phyloP scores from a whole-genome alignment of 2,113 vertebrate species.

The Rhombomys opimus region DNA sequence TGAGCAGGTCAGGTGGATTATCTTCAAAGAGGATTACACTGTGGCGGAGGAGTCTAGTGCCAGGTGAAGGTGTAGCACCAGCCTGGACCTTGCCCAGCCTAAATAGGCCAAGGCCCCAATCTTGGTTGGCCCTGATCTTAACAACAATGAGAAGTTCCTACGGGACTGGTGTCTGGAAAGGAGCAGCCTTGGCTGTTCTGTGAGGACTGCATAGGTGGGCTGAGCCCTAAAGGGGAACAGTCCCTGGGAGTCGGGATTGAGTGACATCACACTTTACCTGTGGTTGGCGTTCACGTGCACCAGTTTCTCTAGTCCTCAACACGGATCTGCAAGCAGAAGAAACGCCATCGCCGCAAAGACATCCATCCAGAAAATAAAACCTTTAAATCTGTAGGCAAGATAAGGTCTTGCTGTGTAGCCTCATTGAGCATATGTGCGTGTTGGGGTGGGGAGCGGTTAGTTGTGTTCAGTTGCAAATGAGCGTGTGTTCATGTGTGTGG shows the following conservation, averaged over 20 bases:
- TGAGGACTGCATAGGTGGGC: not conserved
- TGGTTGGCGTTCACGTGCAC: fast-evolving
- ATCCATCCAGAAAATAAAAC: not conserved
- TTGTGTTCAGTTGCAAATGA: not conserved
- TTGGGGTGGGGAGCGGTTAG: not conserved
- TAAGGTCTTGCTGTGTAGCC: not conserved
- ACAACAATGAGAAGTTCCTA: not conserved
- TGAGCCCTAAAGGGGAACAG: not conserved
- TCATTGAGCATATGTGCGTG: too few species aligned
- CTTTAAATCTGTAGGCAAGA: not conserved
- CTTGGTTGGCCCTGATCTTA: not conserved
- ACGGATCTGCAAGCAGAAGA: not conserved
- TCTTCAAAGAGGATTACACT: not conserved
- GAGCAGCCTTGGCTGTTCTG: not conserved
- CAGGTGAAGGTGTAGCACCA: too few species aligned
- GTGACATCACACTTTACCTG: not conserved
- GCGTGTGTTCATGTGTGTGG: not conserved
- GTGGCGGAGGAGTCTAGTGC: not conserved
- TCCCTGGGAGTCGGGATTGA: not conserved
- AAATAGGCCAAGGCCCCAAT: not conserved
- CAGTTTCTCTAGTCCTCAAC: not conserved
- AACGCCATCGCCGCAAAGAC: too few species aligned
- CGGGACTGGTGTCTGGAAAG: not conserved
- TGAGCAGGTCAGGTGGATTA: not conserved
- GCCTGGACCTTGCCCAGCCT: not conserved